Evolutionary conservation across 2,113 vertebrate genomes (phyloP).

Genomic region (Saguinus imperator): DNA sequence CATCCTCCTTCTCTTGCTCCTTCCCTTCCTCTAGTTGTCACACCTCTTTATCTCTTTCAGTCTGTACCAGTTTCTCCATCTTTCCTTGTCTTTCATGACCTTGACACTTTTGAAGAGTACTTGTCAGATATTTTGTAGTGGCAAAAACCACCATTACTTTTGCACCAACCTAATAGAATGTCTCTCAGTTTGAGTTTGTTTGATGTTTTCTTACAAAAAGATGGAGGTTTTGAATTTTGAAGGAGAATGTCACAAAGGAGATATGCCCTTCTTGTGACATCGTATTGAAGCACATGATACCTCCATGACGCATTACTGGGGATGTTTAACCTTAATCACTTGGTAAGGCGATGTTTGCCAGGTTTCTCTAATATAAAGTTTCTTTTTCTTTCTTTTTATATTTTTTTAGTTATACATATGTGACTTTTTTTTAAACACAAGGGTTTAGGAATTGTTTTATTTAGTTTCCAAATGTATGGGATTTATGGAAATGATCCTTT

Average conservation of each 20-base stretch:
- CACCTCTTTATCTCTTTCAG: background rate
- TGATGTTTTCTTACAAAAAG: background rate
- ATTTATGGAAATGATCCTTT: background rate
- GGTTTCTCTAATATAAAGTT: background rate
- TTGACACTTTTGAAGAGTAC: background rate
- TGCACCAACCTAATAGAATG: no score
- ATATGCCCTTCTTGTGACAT: background rate
- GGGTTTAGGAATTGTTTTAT: background rate
- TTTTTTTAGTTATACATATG: background rate
- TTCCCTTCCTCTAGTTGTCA: background rate
- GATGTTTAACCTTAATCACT: background rate
- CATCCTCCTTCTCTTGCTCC: background rate
- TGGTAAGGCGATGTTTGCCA: background rate
- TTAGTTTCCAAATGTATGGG: constrained; percentile 24
- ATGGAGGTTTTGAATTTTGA: background rate
- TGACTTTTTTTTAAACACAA: background rate
- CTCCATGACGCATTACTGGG: background rate
- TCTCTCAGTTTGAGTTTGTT: background rate
- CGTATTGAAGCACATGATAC: no score
- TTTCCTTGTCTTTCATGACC: background rate
- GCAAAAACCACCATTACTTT: no score
- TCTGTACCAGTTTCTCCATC: background rate
- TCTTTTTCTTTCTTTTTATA: background rate
- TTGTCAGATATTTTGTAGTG: background rate
- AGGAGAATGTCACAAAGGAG: background rate